Percentiles rank a stretch among this genome's conserved stretches.
Conservation (phyloP, 2,888 invertebrate genomes). For the Nomada hirtipes region DNA sequence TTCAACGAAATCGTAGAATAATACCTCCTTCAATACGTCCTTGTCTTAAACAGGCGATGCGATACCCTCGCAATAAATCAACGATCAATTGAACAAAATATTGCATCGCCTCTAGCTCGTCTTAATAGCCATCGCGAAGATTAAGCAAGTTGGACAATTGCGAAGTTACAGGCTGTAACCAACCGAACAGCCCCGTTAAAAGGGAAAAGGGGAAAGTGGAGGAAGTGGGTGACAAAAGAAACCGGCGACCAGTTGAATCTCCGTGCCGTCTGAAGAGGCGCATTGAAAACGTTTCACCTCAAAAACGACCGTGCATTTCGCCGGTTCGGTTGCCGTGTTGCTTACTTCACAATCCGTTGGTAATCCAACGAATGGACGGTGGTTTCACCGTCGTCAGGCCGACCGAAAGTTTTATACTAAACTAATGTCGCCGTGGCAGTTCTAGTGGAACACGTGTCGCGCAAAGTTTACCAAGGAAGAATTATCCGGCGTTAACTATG, state of each 20-base stretch:
- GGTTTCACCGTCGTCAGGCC: conserved; percentile 18
- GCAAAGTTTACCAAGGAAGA: conserved; percentile 5
- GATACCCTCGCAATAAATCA: no score
- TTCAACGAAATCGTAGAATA: no score
- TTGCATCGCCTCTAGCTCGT: neutral
- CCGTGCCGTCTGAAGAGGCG: neutral
- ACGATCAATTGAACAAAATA: no score
- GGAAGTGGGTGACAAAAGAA: conserved; percentile 6
- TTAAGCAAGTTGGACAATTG: neutral
- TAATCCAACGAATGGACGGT: conserved; percentile 21
- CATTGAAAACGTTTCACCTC: conserved; percentile 25
- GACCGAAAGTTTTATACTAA: conserved; percentile 18
- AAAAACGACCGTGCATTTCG: conserved; percentile 4
- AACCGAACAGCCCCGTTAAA: conserved; percentile 7
- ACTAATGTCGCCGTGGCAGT: conserved; percentile 12
- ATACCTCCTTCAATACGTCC: no score
- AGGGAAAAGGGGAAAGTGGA: neutral
- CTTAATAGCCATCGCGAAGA: neutral
- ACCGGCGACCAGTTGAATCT: conserved; percentile 3
- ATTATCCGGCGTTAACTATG: neutral
- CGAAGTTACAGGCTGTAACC: neutral
- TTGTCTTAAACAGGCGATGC: no score
- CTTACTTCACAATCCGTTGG: conserved; percentile 27
- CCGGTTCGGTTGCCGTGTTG: conserved; percentile 13
- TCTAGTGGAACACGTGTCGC: conserved; percentile 1